Conservation (phyloP, 2,888 invertebrate genomes). For the Mesorhabditis belari region DNA sequence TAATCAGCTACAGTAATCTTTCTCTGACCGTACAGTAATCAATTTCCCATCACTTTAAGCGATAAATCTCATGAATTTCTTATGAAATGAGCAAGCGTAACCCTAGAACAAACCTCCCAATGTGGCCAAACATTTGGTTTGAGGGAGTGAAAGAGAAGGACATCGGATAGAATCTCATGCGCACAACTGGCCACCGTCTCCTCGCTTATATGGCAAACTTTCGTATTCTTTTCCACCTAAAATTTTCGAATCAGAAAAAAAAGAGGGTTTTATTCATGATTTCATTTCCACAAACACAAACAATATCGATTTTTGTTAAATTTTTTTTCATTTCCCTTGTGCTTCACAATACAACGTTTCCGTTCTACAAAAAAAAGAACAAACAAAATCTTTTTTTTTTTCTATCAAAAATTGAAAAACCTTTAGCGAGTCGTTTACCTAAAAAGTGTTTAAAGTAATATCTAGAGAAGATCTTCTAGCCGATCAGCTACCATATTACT, state of each 20-base stretch:
- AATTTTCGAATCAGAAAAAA: background rate
- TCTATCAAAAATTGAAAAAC: background rate
- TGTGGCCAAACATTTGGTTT: slow-evolving; percentile 43
- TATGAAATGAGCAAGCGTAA: background rate
- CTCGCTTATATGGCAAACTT: slow-evolving; percentile 30
- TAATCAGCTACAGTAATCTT: background rate
- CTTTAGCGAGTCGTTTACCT: background rate
- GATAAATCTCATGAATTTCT: background rate
- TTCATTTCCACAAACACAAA: too few relatives aligned
- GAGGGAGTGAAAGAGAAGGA: slow-evolving; percentile 42
- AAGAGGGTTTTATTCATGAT: too few relatives aligned
- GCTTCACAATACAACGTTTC: background rate
- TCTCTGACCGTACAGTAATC: background rate
- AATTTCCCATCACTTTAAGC: background rate
- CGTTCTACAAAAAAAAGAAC: too few relatives aligned
- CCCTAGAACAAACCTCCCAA: slow-evolving; percentile 45
- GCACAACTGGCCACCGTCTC: slow-evolving; percentile 41
- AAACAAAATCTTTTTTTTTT: too few relatives aligned
- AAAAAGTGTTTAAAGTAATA: too few relatives aligned
- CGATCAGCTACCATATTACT: background rate
- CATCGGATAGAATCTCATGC: slow-evolving; percentile 49
- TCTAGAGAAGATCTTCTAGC: background rate
- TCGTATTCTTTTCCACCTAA: background rate
- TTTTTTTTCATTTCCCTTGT: too few relatives aligned
- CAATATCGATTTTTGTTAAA: too few relatives aligned